Evolutionary conservation across 1,140 invertebrate species (phyloP).

Genomic region (Dinoponera quadriceps): DNA sequence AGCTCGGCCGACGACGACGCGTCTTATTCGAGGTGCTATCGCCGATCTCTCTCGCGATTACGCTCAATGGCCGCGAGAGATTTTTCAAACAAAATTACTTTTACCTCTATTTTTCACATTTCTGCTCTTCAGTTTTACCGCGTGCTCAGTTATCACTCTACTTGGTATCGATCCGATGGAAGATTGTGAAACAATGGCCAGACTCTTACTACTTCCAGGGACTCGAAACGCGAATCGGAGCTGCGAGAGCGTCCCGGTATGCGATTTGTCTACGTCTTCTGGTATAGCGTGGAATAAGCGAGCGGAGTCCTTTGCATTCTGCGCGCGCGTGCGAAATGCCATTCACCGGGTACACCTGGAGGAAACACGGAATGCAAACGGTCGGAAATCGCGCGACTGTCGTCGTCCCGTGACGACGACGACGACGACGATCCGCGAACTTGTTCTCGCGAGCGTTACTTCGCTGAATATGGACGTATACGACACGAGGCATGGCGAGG

Average conservation of each 20-base stretch:
- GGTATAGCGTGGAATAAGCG: neutral
- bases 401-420: neutral
- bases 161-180: too few relatives aligned
- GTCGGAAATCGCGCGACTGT: slow-evolving; percentile 25
- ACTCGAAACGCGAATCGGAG: neutral
- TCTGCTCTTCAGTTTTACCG: too few relatives aligned
- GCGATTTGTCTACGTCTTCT: slow-evolving; percentile 35
- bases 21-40: neutral
- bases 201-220: too few relatives aligned
- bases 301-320: slow-evolving; percentile 19
- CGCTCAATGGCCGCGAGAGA: neutral
- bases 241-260: neutral
- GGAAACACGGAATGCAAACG: slow-evolving; percentile 33
- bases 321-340: slow-evolving; percentile 19
- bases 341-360: slow-evolving; percentile 16
- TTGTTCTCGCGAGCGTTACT: slow-evolving; percentile 36
- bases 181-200: too few relatives aligned
- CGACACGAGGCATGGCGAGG: neutral
- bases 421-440: neutral
- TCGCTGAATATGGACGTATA: neutral
- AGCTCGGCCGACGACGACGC: neutral
- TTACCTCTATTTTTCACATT: too few relatives aligned
- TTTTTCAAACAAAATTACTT: too few relatives aligned
- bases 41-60: neutral
- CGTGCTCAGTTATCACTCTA: too few relatives aligned